phyloP scores from a whole-genome alignment of 1,140 invertebrate species.

The Brachionus calyciflorus region DNA sequence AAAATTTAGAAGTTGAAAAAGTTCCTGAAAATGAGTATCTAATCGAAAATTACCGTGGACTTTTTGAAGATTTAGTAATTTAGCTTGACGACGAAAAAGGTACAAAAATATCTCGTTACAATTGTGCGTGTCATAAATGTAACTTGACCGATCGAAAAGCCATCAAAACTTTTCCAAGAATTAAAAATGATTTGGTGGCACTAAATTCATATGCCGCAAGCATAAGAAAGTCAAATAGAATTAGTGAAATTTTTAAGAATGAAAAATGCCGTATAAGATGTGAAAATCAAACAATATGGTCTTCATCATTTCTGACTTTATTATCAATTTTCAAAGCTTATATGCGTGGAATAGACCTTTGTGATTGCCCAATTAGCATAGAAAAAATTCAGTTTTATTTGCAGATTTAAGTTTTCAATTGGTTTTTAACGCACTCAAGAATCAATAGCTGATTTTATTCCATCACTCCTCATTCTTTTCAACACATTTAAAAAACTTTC shows the following conservation, averaged over 20 bases:
- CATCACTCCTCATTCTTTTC: too few species aligned
- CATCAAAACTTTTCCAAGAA: background rate
- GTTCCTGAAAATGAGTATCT: background rate
- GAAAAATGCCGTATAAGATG: background rate
- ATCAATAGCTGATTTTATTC: too few species aligned
- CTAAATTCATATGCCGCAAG: background rate
- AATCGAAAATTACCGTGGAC: background rate
- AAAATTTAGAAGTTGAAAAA: background rate
- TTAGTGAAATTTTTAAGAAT: background rate
- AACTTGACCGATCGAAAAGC: constrained; percentile 5
- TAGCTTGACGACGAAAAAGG: too few species aligned
- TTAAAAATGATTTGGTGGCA: background rate
- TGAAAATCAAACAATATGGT: constrained; percentile 9
- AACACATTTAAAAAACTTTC: too few species aligned
- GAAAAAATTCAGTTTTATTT: too few species aligned
- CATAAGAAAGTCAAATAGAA: background rate
- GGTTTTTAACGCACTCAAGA: too few species aligned
- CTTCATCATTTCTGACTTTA: constrained; percentile 10
- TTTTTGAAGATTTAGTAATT: constrained; percentile 8
- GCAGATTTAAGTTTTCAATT: too few species aligned
- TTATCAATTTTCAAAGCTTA: too few species aligned
- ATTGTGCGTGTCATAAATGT: too few species aligned
- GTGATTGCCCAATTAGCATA: too few species aligned
- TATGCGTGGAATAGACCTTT: too few species aligned
- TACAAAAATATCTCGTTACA: too few species aligned